These are phyloP conservation scores for Philantomba maxwellii DNA, from an alignment of 2,113 vertebrate species.

Conservation along the genomic window DNA sequence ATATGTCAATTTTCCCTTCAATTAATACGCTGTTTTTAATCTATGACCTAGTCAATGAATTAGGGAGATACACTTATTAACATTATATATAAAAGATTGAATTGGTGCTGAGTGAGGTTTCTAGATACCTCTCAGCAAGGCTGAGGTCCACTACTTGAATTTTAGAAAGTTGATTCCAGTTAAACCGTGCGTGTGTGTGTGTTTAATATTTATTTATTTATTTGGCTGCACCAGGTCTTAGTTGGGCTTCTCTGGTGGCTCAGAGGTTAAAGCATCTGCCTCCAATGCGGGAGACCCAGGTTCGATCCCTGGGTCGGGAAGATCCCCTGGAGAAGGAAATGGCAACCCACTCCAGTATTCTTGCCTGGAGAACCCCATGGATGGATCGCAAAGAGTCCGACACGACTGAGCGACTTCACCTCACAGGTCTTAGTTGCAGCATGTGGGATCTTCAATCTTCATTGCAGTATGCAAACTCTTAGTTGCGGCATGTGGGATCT, in stretches of 20 bases:
- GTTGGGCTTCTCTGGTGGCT: no score
- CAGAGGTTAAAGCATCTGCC: no score
- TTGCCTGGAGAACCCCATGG: no score
- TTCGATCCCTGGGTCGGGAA: no score
- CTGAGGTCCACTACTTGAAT: neutral
- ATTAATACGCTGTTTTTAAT: neutral
- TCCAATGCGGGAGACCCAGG: no score
- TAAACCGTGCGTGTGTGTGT: neutral
- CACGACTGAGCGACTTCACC: no score
- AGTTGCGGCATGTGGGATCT: neutral
- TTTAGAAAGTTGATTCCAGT: neutral
- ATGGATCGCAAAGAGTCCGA: no score
- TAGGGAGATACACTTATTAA: neutral
- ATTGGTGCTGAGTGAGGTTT: neutral
- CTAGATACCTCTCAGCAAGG: neutral
- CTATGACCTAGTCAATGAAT: neutral
- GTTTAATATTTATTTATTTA: neutral
- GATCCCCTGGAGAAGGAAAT: no score
- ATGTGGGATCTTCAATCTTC: neutral
- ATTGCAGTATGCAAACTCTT: neutral
- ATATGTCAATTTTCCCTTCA: neutral
- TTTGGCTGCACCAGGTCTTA: neutral
- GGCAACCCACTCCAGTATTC: no score
- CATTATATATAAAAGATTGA: neutral
- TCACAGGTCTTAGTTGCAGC: neutral